Conservation (phyloP, 2,888 invertebrate species). For the Hirtodrosophila trivittata region DNA sequence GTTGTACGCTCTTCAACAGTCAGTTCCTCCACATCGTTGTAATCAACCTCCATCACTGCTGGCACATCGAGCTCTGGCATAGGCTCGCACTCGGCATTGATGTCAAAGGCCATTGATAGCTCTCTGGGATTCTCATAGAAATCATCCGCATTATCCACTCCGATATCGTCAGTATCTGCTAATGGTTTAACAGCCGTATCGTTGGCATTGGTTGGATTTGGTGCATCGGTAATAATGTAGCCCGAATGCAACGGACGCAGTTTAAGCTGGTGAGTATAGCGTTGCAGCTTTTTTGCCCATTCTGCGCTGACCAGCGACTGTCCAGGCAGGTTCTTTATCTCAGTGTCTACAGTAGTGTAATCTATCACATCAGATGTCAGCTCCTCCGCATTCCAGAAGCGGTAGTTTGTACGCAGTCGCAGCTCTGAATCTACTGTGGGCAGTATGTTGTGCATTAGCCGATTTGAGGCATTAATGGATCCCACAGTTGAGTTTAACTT, state of each 20-base stretch:
- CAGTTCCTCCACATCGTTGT: constrained; percentile 83
- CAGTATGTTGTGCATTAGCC: constrained; percentile 86
- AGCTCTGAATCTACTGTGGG: constrained; percentile 85
- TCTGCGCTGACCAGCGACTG: constrained; percentile 51
- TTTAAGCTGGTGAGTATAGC: constrained; percentile 56
- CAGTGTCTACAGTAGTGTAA: constrained; percentile 52
- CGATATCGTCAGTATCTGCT: constrained; percentile 80
- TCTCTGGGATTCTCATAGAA: constrained; percentile 85
- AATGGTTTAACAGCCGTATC: constrained; percentile 27
- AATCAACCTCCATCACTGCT: constrained; percentile 83
- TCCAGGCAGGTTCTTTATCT: constrained; percentile 20
- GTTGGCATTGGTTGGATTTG: constrained; percentile 63
- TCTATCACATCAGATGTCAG: constrained; percentile 49
- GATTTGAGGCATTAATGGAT: constrained; percentile 87
- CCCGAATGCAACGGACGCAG: constrained; percentile 80
- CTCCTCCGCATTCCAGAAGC: constrained; percentile 73
- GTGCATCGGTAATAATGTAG: constrained; percentile 81
- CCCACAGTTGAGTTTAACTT: constrained; percentile 86
- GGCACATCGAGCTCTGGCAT: constrained; percentile 84
- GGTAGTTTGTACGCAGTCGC: constrained; percentile 76
- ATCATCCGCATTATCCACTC: constrained; percentile 82
- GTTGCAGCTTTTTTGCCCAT: constrained; percentile 63
- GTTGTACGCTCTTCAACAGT: constrained; percentile 82
- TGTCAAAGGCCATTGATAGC: constrained; percentile 87
- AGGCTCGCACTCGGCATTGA: constrained; percentile 87